Evolutionary conservation across 2,113 vertebrate species (phyloP).

Genomic region (Rhodinocichla rosea): DNA sequence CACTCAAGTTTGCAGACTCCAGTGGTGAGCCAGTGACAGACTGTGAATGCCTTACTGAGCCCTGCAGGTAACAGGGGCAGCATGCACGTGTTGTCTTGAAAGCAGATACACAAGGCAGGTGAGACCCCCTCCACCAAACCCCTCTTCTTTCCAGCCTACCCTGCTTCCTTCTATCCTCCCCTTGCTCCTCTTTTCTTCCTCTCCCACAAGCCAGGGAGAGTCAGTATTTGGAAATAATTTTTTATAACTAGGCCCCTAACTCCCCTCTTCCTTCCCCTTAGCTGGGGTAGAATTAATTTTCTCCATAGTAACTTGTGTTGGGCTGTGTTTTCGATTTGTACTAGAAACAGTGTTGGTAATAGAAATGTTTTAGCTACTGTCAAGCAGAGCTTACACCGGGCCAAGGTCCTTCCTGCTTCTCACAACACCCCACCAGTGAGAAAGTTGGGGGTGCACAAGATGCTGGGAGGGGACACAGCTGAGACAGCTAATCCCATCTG

Average conservation of each 20-base stretch:
- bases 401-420: neutral
- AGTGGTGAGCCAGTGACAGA: neutral
- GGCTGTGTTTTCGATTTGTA: neutral
- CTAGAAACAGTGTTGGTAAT: neutral
- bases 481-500: neutral
- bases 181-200: neutral
- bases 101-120: neutral
- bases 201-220: neutral
- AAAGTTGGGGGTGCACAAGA: neutral
- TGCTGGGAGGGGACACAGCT: neutral
- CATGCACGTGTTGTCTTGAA: neutral
- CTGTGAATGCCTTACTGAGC: neutral
- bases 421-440: neutral
- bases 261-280: neutral
- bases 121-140: neutral
- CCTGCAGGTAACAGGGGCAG: neutral
- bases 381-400: accelerated
- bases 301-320: neutral
- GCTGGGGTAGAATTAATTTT: neutral
- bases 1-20: neutral
- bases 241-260: neutral
- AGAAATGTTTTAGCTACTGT: neutral
- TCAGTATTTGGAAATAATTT: neutral
- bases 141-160: neutral
- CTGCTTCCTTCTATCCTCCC: accelerated